Conservation (phyloP, 2,888 invertebrate species). For the Unio pictorum region DNA sequence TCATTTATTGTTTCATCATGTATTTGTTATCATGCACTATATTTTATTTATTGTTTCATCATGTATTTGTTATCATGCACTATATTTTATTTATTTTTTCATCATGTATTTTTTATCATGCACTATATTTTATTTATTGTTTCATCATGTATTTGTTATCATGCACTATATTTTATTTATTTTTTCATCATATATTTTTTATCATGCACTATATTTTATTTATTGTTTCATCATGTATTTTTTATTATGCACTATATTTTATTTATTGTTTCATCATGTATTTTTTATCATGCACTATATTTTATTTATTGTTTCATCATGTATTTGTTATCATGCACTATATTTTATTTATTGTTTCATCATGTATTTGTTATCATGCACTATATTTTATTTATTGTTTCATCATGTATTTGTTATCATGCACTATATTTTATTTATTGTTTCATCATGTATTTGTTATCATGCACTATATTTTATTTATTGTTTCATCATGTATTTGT, state of each 20-base stretch:
- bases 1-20: neutral
- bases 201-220: too few species aligned
- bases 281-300: too few species aligned
- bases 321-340: too few species aligned
- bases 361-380: too few species aligned
- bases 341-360: neutral
- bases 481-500: neutral
- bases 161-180: too few species aligned
- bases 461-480: too few species aligned
- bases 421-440: too few species aligned
- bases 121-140: too few species aligned
- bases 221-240: neutral
- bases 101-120: neutral
- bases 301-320: neutral
- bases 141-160: neutral
- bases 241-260: too few species aligned
- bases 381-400: neutral
- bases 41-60: neutral
- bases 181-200: neutral
- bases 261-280: neutral
- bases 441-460: neutral
- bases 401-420: neutral
- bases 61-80: too few species aligned
- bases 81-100: neutral
- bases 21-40: too few species aligned